A percentile compares a stretch with the other conserved stretches of the same genome.
Conservation (phyloP, 1,140 invertebrate species). For the Megathymus violae region DNA sequence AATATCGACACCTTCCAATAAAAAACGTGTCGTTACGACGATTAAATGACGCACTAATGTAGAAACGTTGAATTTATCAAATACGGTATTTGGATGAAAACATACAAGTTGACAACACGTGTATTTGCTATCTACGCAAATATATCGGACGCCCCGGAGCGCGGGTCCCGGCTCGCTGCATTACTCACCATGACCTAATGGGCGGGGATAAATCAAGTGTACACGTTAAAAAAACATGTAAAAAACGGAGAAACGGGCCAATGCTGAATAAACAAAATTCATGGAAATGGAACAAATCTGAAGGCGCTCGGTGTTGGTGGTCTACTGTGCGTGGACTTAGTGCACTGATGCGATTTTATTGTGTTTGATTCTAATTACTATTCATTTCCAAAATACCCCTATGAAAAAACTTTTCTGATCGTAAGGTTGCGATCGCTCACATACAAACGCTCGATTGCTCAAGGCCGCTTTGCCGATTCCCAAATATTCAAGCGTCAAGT, state of each 20-base stretch:
- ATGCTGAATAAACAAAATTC: slow-evolving; percentile 78
- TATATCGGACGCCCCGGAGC: slow-evolving; percentile 70
- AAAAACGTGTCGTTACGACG: slow-evolving; percentile 60
- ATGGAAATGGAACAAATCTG: slow-evolving; percentile 78
- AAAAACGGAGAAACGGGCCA: slow-evolving; percentile 61
- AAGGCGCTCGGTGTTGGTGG: slow-evolving; percentile 69
- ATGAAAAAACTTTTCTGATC: too few species aligned
- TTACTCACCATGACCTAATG: slow-evolving; percentile 78
- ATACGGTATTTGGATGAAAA: slow-evolving; percentile 77
- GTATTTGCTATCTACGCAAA: slow-evolving; percentile 73
- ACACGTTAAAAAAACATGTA: slow-evolving; percentile 58
- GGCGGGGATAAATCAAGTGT: slow-evolving; percentile 75
- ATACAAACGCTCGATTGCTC: too few species aligned
- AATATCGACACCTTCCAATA: slow-evolving; percentile 63
- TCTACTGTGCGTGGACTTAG: slow-evolving; percentile 32
- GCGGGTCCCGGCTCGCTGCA: slow-evolving; percentile 53
- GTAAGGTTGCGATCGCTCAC: too few species aligned
- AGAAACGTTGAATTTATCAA: slow-evolving; percentile 68
- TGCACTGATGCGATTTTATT: not conserved
- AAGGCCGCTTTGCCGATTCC: too few species aligned
- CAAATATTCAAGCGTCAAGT: too few species aligned
- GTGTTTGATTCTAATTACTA: too few species aligned
- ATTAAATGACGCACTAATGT: slow-evolving; percentile 64
- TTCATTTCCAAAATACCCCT: too few species aligned
- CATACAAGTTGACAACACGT: slow-evolving; percentile 81